These are phyloP conservation scores for Pristionchus fissidentatus DNA, from an alignment of 2,888 invertebrate genomes.

Conservation along the genomic window DNA sequence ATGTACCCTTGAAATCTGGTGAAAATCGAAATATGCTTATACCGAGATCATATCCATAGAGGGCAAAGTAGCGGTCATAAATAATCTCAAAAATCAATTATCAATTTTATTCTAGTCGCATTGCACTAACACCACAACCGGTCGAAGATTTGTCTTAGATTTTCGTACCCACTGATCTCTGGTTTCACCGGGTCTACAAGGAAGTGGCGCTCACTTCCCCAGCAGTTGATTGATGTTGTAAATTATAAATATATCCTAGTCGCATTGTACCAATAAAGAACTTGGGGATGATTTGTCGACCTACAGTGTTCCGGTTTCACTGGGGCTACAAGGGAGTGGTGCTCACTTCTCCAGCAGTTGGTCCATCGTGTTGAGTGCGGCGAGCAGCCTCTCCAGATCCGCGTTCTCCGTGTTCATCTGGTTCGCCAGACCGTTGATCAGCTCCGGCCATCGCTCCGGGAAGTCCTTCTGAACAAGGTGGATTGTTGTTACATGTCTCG, in stretches of 20 bases:
- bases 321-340: no score
- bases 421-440: constrained; percentile 92
- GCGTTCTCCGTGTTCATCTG: constrained; percentile 84
- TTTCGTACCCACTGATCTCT: not conserved
- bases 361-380: constrained; percentile 93
- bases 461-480: constrained; percentile 94
- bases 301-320: not conserved
- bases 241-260: no score
- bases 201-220: constrained; percentile 1
- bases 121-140: not conserved
- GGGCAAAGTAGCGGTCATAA: no score
- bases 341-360: constrained; percentile 86
- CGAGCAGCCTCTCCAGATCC: constrained; percentile 90
- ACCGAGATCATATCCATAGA: no score
- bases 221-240: not conserved
- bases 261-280: not conserved
- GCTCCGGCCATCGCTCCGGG: constrained; percentile 93
- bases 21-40: no score
- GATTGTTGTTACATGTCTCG: constrained; percentile 88
- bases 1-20: no score
- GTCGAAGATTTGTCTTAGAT: not conserved
- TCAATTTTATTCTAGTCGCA: no score
- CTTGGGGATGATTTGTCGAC: not conserved
- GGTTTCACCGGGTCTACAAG: no score
- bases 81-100: no score